phyloP scores from a whole-genome alignment of 1,140 invertebrate species.

The Colletes latitarsis region DNA sequence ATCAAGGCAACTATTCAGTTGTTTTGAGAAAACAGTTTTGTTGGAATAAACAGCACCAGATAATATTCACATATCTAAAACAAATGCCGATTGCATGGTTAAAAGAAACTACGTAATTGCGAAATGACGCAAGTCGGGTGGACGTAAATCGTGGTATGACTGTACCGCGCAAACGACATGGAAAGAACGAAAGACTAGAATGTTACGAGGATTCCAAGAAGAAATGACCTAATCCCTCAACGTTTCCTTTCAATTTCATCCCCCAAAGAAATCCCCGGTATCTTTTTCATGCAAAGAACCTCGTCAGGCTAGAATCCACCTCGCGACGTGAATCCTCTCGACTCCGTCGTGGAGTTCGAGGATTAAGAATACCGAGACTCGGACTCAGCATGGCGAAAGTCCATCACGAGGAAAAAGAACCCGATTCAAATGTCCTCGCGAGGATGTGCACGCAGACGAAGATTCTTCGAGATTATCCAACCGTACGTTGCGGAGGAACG shows the following conservation, averaged over 20 bases:
- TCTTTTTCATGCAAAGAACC: background rate
- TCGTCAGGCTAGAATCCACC: background rate
- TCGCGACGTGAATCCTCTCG: background rate
- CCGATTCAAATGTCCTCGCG: background rate
- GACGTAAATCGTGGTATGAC: no score
- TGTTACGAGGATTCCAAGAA: background rate
- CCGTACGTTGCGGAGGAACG: background rate
- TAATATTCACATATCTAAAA: no score
- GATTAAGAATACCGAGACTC: background rate
- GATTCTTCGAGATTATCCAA: constrained; percentile 16
- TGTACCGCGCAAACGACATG: no score
- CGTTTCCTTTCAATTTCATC: background rate
- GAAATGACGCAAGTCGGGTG: no score
- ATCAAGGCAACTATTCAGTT: no score
- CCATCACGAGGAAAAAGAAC: background rate
- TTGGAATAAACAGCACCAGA: no score
- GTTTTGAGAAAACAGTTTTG: no score
- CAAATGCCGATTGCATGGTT: no score
- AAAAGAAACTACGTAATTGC: no score
- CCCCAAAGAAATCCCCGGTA: background rate
- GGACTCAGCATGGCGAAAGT: background rate
- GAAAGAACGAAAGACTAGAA: no score
- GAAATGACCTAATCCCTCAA: background rate
- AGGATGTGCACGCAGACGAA: background rate
- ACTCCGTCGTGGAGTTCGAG: background rate